These are phyloP conservation scores for Brachirus orientalis DNA, from an alignment of 2,113 vertebrate species.

Conservation along the genomic window DNA sequence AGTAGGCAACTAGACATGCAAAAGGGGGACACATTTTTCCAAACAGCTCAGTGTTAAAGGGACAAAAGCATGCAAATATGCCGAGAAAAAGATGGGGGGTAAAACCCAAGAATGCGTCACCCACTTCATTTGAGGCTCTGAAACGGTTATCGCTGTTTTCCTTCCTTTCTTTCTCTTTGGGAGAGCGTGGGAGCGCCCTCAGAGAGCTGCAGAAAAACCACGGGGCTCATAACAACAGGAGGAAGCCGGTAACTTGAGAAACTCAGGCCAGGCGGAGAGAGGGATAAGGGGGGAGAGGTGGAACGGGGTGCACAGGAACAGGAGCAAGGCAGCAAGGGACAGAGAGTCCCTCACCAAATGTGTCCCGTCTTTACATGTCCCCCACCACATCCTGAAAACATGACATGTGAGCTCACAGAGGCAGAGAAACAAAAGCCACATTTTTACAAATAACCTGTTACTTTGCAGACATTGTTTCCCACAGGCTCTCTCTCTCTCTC, in stretches of 20 bases:
- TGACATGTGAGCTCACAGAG: constrained; percentile 9
- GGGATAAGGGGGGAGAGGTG: constrained; percentile 25
- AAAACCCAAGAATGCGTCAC: constrained; percentile 20
- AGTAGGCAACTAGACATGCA: constrained; percentile 43
- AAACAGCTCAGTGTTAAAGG: constrained; percentile 38
- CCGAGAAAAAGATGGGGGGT: not conserved
- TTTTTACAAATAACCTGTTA: constrained; percentile 32
- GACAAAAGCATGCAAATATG: constrained; percentile 29
- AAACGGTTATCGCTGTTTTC: constrained; percentile 75
- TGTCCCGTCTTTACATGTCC: constrained; percentile 25
- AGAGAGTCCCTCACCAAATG: not conserved
- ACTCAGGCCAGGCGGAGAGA: constrained; percentile 45
- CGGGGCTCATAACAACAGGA: constrained; percentile 81
- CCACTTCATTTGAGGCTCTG: constrained; percentile 52
- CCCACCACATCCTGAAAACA: constrained; percentile 5
- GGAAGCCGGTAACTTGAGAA: constrained; percentile 81
- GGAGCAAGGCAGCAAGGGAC: constrained; percentile 7
- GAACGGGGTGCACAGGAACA: constrained; percentile 7
- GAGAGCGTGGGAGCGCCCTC: constrained; percentile 77
- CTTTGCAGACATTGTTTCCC: constrained; percentile 22
- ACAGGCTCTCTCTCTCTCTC: not conserved
- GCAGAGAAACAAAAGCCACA: constrained; percentile 1
- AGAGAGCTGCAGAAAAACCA: constrained; percentile 67
- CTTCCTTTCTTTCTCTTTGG: constrained; percentile 74
- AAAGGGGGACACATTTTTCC: constrained; percentile 26